Percentiles rank a stretch among this genome's conserved stretches.
phyloP scores from a whole-genome alignment of 2,888 invertebrate genomes.

The Monopis laevigella region DNA sequence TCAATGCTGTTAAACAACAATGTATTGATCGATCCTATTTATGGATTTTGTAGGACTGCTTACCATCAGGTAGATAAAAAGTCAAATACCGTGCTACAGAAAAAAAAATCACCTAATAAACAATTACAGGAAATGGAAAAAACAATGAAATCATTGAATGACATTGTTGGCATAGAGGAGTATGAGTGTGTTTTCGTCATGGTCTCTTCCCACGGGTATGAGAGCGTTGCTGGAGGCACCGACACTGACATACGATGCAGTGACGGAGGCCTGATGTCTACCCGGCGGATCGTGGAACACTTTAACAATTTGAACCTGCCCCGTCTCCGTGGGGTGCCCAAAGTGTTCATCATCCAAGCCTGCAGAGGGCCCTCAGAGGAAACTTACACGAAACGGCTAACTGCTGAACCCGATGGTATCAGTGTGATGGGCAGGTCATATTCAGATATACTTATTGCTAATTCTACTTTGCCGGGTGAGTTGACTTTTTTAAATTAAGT shows the following conservation, averaged over 20 bases:
- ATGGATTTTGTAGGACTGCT: background rate
- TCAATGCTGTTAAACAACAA: too few relatives aligned
- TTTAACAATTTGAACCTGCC: constrained; percentile 55
- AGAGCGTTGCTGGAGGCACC: constrained; percentile 35
- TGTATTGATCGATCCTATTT: too few relatives aligned
- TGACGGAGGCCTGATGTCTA: constrained; percentile 61
- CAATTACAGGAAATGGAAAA: constrained; percentile 37
- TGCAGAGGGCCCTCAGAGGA: constrained; percentile 54
- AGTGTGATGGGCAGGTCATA: constrained; percentile 31
- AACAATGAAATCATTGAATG: constrained; percentile 45
- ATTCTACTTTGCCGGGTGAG: constrained; percentile 70
- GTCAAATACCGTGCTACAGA: background rate
- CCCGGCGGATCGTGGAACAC: constrained; percentile 62
- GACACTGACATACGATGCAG: constrained; percentile 69
- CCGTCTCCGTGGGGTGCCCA: constrained; percentile 1
- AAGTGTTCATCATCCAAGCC: constrained; percentile 75
- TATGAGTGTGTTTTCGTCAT: constrained; percentile 72
- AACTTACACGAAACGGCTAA: background rate
- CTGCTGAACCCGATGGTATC: constrained; percentile 22
- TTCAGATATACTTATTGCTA: constrained; percentile 72
- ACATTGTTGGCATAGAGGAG: constrained; percentile 38
- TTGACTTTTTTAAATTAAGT: too few relatives aligned
- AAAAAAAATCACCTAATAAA: background rate
- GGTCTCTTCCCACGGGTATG: constrained; percentile 73
- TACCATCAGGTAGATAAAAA: background rate